Conservation (phyloP, 92 coral and sea anemone genomes). For the Galaxea fascicularis region DNA sequence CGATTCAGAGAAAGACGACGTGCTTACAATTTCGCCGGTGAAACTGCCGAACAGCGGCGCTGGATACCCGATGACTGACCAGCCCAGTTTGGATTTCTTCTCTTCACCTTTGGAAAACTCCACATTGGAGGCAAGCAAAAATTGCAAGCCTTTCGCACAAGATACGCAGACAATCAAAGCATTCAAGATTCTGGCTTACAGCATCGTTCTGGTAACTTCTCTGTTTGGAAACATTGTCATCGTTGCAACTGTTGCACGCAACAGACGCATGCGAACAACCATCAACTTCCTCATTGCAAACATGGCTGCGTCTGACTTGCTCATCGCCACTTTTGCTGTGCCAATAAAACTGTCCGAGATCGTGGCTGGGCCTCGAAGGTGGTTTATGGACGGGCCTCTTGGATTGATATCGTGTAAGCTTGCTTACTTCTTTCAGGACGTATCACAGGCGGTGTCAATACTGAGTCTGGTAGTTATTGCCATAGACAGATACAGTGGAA, state of each 20-base stretch:
- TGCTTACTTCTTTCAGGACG: constrained; percentile 56
- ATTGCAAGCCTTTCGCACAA: not conserved
- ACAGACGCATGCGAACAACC: constrained; percentile 52
- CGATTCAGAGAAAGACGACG: too few relatives aligned
- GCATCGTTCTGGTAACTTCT: constrained; percentile 29
- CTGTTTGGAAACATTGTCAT: constrained; percentile 46
- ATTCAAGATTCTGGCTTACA: constrained; percentile 18
- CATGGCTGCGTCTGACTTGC: constrained; percentile 57
- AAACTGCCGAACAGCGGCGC: too few relatives aligned
- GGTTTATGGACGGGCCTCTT: constrained; percentile 26
- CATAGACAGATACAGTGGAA: constrained; percentile 52
- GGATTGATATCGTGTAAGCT: constrained; percentile 55
- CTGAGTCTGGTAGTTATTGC: constrained; percentile 55
- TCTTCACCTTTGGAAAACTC: too few relatives aligned
- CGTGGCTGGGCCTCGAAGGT: constrained; percentile 19
- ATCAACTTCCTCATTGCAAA: constrained; percentile 61
- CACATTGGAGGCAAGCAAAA: not conserved
- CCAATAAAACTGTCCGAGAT: constrained; percentile 55
- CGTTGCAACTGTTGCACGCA: constrained; percentile 34
- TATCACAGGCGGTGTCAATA: constrained; percentile 58
- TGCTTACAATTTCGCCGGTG: too few relatives aligned
- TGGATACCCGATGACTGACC: too few relatives aligned
- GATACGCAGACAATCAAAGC: not conserved
- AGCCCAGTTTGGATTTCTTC: not conserved
- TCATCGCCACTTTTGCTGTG: constrained; percentile 44